Evolutionary conservation across 2,113 vertebrate genomes (phyloP).

Genomic region (Hemicordylus capensis): DNA sequence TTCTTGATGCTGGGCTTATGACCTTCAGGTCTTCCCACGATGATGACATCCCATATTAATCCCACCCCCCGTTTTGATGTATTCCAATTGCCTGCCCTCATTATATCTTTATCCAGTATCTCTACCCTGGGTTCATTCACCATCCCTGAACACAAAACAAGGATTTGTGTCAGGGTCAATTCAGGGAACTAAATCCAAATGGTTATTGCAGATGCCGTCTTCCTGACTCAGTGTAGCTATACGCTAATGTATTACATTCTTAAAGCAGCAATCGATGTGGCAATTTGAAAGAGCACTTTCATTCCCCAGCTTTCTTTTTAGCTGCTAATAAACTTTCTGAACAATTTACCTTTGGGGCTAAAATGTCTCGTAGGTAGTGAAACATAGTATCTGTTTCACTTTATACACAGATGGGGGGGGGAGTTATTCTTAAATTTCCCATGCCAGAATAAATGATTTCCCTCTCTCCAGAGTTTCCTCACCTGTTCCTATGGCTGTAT

Average conservation of each 20-base stretch:
- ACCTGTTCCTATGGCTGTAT: background rate
- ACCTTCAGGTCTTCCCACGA: background rate
- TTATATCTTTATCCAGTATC: background rate
- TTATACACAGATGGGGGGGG: background rate
- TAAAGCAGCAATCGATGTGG: background rate
- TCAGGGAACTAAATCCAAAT: conserved; percentile 1
- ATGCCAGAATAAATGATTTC: background rate
- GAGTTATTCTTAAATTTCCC: background rate
- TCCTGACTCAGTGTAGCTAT: background rate
- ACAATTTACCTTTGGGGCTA: background rate
- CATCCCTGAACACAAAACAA: background rate
- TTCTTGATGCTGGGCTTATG: background rate
- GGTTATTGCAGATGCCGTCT: background rate
- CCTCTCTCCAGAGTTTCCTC: background rate
- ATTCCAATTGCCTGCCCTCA: background rate
- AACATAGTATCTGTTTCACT: background rate
- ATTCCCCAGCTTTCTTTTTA: background rate
- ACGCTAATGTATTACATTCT: background rate
- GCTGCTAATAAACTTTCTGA: background rate
- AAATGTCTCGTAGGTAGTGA: conserved; percentile 14
- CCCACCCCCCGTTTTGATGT: background rate
- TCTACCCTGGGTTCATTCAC: background rate
- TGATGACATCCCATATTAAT: background rate
- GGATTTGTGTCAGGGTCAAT: background rate
- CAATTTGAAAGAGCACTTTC: background rate